phyloP scores from a whole-genome alignment of 2,797 vertebrate species.

The Phaenicophaeus curvirostris region DNA sequence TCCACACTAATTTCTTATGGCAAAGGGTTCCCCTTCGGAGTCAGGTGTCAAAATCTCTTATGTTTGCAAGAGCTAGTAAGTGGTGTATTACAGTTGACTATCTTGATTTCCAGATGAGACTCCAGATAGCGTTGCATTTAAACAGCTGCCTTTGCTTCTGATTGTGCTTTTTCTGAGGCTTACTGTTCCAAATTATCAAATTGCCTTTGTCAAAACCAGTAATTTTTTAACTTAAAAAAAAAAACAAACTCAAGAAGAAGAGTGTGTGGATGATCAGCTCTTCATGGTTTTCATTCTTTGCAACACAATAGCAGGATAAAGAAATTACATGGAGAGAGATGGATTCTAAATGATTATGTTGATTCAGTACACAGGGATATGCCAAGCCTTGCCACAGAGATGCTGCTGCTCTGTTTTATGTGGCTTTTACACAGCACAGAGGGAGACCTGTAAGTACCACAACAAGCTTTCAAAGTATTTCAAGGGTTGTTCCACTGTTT shows the following conservation, averaged over 20 bases:
- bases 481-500: not conserved
- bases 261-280: not conserved
- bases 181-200: not conserved
- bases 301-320: slow-evolving; percentile 34
- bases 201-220: not conserved
- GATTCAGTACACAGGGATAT: slow-evolving; percentile 1
- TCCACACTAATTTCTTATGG: not conserved
- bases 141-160: not conserved
- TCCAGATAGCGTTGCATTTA: not conserved
- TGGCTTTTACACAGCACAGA: not conserved
- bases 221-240: not conserved
- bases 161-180: not conserved
- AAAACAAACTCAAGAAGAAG: not conserved
- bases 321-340: not conserved
- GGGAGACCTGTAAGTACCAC: not conserved
- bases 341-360: slow-evolving; percentile 35
- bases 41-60: not conserved
- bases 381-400: slow-evolving; percentile 8
- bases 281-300: slow-evolving; percentile 39
- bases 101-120: not conserved
- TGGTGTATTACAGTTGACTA: not conserved
- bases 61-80: not conserved
- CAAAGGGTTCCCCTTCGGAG: not conserved
- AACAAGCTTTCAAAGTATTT: not conserved
- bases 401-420: slow-evolving; percentile 40